Conservation (phyloP, 2,113 vertebrate species). For the Platichthys flesus region DNA sequence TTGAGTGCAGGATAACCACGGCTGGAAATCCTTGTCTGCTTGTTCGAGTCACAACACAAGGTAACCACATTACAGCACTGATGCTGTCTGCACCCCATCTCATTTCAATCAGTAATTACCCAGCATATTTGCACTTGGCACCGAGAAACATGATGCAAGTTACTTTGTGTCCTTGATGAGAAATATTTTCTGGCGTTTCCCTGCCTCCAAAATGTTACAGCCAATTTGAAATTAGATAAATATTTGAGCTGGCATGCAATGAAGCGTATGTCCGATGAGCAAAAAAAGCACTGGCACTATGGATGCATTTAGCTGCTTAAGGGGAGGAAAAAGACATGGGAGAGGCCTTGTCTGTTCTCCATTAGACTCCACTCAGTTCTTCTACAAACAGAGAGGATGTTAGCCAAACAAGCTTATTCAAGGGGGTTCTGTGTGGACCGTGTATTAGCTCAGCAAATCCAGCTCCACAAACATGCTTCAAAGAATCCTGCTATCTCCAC, state of each 20-base stretch:
- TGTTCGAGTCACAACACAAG: slow-evolving; percentile 37
- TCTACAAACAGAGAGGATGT: slow-evolving; percentile 91
- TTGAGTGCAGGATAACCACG: slow-evolving; percentile 52
- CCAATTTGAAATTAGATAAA: slow-evolving; percentile 86
- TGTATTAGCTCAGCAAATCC: slow-evolving; percentile 90
- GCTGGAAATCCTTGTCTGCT: slow-evolving; percentile 41
- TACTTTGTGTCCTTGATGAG: slow-evolving; percentile 67
- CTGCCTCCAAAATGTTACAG: slow-evolving; percentile 77
- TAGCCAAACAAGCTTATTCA: slow-evolving; percentile 92
- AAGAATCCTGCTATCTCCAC: slow-evolving; percentile 88
- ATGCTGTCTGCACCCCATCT: slow-evolving; percentile 53
- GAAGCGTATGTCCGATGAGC: slow-evolving; percentile 84
- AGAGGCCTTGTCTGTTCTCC: slow-evolving; percentile 80
- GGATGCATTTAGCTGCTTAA: slow-evolving; percentile 85
- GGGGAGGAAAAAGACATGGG: slow-evolving; percentile 74
- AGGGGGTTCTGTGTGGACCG: slow-evolving; percentile 82
- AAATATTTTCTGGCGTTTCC: slow-evolving; percentile 68
- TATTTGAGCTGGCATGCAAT: slow-evolving; percentile 87
- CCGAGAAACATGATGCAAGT: slow-evolving; percentile 47
- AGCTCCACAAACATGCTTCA: slow-evolving; percentile 89
- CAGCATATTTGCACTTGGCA: slow-evolving; percentile 69
- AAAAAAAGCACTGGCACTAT: slow-evolving; percentile 77
- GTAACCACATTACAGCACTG: slow-evolving; percentile 47
- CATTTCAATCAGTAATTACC: slow-evolving; percentile 64
- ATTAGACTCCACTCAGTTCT: slow-evolving; percentile 88